Evolutionary conservation across 2,888 invertebrate genomes (phyloP), one percentile per base, ranked within the genome.

Genomic region (Fabriciana adippe): DNA sequence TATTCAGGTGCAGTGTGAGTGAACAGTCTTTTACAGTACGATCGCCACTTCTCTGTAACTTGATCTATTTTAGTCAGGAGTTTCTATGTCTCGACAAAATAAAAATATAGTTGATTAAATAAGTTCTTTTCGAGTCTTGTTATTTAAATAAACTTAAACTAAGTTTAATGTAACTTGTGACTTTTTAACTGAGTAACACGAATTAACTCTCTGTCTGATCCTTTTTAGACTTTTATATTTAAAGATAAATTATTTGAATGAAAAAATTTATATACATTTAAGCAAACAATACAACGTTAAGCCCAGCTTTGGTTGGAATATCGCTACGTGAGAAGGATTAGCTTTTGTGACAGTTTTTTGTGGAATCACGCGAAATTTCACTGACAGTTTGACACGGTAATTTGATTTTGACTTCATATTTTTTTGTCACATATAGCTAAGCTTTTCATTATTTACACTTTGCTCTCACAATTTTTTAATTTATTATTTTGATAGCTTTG

Each of bases 371-470:
- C 31, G 41, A 16, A 35, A 61, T 68, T 61, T 57, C 35, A 61
- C 64, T 65, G 67, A 67, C 68, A 65, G 53, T 53, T 68, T 65
- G 65, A 68, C 68, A 62, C 35, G 60, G n/a, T 60, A 65, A 68
- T 68, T 68, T 65, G 45, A 51, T 68, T 65, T 26, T 64, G 35
- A 48, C n/a, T 50, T 64, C 31, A 54, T 35, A 51, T 60, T 57
- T 55, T 54, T 60, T 50, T 50, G 48, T 47, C 8, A 11, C 35
- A 11, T 41, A 41, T 11, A 41, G 2, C 18, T 18, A 18, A 18
- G 11, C 8, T 41, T 41, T 41, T 41, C 8, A 41, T 41, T 41
- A 41, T 41, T 41, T 41, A 41, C 35, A 11, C 11, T 41, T 41
- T 41, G 35, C 35, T 41, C 0, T 35, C 26, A 35, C 8, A 11